Evolutionary conservation across 2,888 invertebrate genomes (phyloP).

Genomic region (Hedychridium roseum): DNA sequence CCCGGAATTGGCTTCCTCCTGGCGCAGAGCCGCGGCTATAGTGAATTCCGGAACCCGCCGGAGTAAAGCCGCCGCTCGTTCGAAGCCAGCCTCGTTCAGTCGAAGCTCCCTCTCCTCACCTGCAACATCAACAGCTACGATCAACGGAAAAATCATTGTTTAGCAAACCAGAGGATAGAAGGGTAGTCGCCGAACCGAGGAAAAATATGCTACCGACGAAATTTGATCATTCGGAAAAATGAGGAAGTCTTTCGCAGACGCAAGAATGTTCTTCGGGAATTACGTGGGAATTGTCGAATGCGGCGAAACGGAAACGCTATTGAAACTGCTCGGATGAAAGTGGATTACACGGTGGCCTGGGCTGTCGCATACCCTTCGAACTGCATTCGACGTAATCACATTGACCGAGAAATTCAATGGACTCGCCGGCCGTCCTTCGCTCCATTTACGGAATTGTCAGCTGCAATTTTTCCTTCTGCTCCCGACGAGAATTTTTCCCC

Average conservation of each 20-base stretch:
- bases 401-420: conserved; percentile 23
- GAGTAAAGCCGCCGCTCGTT: conserved; percentile 74
- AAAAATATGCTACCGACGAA: too few relatives aligned
- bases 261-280: too few relatives aligned
- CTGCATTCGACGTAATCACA: conserved; percentile 26
- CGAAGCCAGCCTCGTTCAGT: conserved; percentile 74
- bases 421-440: too few relatives aligned
- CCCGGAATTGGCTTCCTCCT: conserved; percentile 84
- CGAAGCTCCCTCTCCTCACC: conserved; percentile 79
- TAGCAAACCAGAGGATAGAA: not conserved
- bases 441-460: too few relatives aligned
- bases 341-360: conserved; percentile 22
- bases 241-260: too few relatives aligned
- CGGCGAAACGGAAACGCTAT: conserved; percentile 10
- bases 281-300: too few relatives aligned
- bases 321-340: conserved; percentile 12
- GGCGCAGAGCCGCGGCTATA: conserved; percentile 78
- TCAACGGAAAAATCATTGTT: too few relatives aligned
- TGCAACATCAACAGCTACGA: too few relatives aligned
- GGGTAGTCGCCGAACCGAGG: not conserved
- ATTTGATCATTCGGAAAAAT: too few relatives aligned
- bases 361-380: conserved; percentile 21
- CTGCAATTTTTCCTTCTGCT: too few relatives aligned
- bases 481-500: too few relatives aligned
- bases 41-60: conserved; percentile 82